Evolutionary conservation across 2,888 invertebrate species (phyloP).

Genomic region (Oxytorus armatus): DNA sequence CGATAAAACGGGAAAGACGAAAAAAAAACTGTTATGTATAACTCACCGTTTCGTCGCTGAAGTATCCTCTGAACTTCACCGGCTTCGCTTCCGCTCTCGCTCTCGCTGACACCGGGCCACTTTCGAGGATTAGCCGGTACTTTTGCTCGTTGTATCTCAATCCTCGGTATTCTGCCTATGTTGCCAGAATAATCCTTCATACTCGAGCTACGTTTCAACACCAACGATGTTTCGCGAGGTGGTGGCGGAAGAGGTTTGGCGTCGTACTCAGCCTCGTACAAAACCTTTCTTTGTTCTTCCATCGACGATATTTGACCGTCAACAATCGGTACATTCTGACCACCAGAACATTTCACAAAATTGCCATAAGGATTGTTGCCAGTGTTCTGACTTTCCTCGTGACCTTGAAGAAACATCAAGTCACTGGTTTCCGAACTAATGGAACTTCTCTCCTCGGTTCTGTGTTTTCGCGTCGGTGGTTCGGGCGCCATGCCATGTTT

Average conservation of each 20-base stretch:
- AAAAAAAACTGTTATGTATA: not conserved
- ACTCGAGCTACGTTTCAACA: slow-evolving; percentile 68
- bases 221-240: slow-evolving; percentile 70
- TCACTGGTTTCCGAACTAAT: slow-evolving; percentile 69
- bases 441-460: slow-evolving; percentile 73
- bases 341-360: slow-evolving; percentile 27
- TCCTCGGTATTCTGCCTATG: slow-evolving; percentile 53
- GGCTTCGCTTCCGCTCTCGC: slow-evolving; percentile 90
- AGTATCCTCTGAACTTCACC: slow-evolving; percentile 89
- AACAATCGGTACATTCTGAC: slow-evolving; percentile 24
- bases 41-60: slow-evolving; percentile 82
- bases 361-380: slow-evolving; percentile 70
- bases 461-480: slow-evolving; percentile 80
- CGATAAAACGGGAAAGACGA: not conserved
- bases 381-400: slow-evolving; percentile 70
- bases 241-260: slow-evolving; percentile 85
- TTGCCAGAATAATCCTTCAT: slow-evolving; percentile 65
- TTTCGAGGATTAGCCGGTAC: slow-evolving; percentile 70
- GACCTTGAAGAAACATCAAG: slow-evolving; percentile 69
- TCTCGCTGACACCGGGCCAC: slow-evolving; percentile 84
- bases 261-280: slow-evolving; percentile 76
- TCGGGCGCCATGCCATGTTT: slow-evolving; percentile 84
- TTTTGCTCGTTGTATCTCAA: slow-evolving; percentile 61
- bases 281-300: slow-evolving; percentile 40
- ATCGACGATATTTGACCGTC: slow-evolving; percentile 14